These are phyloP conservation scores for Myrmecophaga tridactyla DNA, from an alignment of 2,113 vertebrate genomes.

Conservation along the genomic window DNA sequence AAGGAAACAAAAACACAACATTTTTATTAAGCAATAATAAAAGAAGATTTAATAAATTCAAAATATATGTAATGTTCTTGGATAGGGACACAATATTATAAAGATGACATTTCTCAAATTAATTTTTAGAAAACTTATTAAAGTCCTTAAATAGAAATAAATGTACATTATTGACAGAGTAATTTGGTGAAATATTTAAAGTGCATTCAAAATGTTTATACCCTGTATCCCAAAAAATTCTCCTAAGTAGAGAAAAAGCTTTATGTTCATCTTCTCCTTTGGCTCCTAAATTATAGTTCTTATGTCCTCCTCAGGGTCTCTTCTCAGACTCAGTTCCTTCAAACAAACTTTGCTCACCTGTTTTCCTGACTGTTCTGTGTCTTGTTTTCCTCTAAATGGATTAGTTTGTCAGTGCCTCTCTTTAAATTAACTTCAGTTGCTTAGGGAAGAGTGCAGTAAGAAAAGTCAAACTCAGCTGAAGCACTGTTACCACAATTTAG, in stretches of 20 bases:
- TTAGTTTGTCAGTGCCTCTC: background rate
- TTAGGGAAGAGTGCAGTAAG: slow-evolving; percentile 3
- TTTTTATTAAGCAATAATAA: slow-evolving; percentile 23
- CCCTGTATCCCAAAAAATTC: background rate
- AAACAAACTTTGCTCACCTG: background rate
- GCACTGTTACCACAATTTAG: slow-evolving; percentile 24
- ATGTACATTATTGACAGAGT: background rate
- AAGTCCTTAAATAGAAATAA: background rate
- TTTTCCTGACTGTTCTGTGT: background rate
- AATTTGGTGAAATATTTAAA: slow-evolving; percentile 11
- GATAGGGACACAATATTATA: background rate
- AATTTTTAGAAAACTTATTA: slow-evolving; percentile 28
- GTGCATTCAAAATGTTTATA: background rate
- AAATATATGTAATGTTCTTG: background rate
- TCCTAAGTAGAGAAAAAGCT: background rate
- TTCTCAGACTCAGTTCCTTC: background rate
- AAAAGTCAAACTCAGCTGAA: slow-evolving; percentile 38
- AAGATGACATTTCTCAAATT: background rate
- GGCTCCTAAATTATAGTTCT: background rate
- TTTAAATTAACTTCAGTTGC: slow-evolving; percentile 43
- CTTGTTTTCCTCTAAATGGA: background rate
- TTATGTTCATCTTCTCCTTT: background rate
- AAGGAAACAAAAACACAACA: background rate
- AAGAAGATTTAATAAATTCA: background rate
- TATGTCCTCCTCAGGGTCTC: background rate